Evolutionary conservation across 2,888 invertebrate genomes (phyloP), one percentile per base, ranked within the genome.

Genomic region (Aelia acuminata): DNA sequence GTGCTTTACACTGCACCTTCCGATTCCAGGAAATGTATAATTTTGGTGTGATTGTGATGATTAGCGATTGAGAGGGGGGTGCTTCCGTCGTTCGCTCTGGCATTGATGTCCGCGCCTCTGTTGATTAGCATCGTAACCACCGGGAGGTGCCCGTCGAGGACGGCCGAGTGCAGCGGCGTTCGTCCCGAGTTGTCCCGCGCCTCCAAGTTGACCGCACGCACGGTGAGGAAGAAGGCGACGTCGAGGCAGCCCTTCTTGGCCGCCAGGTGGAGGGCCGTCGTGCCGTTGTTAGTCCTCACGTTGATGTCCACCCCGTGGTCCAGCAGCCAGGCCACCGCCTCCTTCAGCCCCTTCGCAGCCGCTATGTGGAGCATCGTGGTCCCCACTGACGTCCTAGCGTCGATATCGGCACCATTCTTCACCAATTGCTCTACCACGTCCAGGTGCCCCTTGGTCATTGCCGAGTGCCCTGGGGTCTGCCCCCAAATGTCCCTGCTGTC

Each of bases 211-310:
- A 47, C 80, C 18, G 43, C 43, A 3, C 43, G 80, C 11, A 80
- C 80, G 2, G 43, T n/a, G 13, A 80, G 80, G n/a, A 80, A 15
- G 80, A 80, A 80, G 1, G 4, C 39, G 11, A 80, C 43, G 43
- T 80, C 80, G 39, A 80, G 80, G 22, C 43, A 47, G 5, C 80
- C 80, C n/a, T 80, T 80, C 39, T 22, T 20, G n/a, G 80, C 80
- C n/a, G 80, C 80, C 43, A 80, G 31, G 35, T 80, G 80, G 35
- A 80, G 80, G 22, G 80, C 80, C 80, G 80, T 80, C n/a, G 80
- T 43, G 11, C 80, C 80, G 20, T 80, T 80, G 43, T 80, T 80
- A n/a, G 39, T 80, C n/a, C 43, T 8, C 10, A 43, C 80, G 13
- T 80, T 47, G n/a, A 80, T 47, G n/a, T 39, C 43, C 43, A 80